phyloP scores from a whole-genome alignment of 2,888 invertebrate genomes.

The Mylabris sibirica region DNA sequence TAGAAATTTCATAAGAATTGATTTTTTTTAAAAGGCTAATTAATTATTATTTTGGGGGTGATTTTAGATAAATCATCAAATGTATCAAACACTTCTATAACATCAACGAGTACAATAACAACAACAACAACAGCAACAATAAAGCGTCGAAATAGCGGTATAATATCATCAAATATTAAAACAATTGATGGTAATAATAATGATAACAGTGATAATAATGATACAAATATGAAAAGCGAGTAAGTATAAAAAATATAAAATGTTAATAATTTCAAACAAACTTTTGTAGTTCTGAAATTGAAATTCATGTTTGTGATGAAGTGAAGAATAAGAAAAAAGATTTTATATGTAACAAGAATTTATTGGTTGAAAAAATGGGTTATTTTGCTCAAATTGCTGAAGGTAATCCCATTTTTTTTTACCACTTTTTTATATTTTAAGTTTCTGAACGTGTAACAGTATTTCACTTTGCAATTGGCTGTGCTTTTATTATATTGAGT shows the following conservation, averaged over 20 bases:
- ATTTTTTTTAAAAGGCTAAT: too few relatives aligned
- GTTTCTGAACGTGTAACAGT: too few relatives aligned
- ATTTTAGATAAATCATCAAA: neutral
- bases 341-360: constrained; percentile 86
- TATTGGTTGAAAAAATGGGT: constrained; percentile 91
- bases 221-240: neutral
- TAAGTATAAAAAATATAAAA: neutral
- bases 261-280: too few relatives aligned
- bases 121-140: neutral
- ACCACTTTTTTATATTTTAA: too few relatives aligned
- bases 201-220: neutral
- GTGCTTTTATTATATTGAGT: too few relatives aligned
- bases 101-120: neutral
- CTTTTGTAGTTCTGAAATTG: constrained; percentile 71
- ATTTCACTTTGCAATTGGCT: too few relatives aligned
- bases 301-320: constrained; percentile 96
- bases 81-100: neutral
- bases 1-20: too few relatives aligned
- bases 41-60: neutral
- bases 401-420: constrained; percentile 56
- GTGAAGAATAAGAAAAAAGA: constrained; percentile 88
- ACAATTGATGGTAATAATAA: neutral
- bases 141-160: neutral
- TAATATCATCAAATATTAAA: neutral
- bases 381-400: constrained; percentile 92